Base-by-base conservation (phyloP, 2,113 vertebrate genomes). In the Xiphias gladius region DNA sequence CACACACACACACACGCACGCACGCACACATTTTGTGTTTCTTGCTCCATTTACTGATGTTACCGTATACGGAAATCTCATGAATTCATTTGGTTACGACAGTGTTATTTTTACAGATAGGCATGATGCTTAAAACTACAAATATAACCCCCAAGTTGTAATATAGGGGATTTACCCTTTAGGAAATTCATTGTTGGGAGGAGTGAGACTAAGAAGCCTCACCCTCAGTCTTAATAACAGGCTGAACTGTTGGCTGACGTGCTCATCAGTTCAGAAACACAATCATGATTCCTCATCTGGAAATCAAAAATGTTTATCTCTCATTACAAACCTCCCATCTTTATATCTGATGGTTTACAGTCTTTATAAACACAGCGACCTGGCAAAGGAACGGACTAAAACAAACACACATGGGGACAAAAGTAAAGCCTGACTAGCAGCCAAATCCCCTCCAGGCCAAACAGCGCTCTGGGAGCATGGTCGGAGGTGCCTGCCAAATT, bases 341-440 rank as follows among this genome's bases (percentile, higher is more conserved):
- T 67, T 5, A 41, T 58, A 81, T 75, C 54, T 52, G 37, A 48
- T 54, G 57, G 52, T 43, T 65, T 22, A 5, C 24, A 14, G 30
- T 32, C 35, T 72, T 58, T 20, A 17, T 43, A 78, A 52, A 76
- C 39, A 76, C 62, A 64, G 10, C 41, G 57, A 72, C 65, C 54
- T 67, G 79, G 86, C 35, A 52, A 35, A 57, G 61, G 37, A 57
- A 70, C 73, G 54, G 46, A 32, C 46, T 75, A n/a, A 79, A 64
- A 80, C 8, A 71, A 63, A 86, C 78, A 62, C 14, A 59, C 68
- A 62, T 7, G 20, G 16, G 12, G 37, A 62, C 14, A 52, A 74
- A 73, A 59, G 67, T 41, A 55, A 77, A 73, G 54, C 55, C 43
- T 76, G 35, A 0, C 7, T 73, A 10, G 5, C 14, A 43, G 83